Conservation (phyloP, 2,113 vertebrate species). For the Anseranas semipalmata region DNA sequence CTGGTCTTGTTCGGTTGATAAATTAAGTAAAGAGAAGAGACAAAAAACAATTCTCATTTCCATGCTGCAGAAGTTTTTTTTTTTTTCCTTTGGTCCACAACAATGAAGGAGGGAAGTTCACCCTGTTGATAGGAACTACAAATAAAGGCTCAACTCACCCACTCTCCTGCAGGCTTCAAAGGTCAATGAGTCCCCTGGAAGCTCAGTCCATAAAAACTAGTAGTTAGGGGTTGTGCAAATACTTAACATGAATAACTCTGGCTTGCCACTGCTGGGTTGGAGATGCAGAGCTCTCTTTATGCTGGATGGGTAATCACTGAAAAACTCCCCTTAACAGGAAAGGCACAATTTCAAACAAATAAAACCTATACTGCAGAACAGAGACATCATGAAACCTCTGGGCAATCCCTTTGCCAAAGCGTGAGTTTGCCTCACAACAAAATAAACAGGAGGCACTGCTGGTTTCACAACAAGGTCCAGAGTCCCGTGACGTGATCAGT, state of each 20-base stretch:
- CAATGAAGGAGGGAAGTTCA: neutral
- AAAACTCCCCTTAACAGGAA: neutral
- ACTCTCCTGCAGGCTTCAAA: neutral
- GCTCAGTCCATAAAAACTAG: neutral
- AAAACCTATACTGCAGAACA: neutral
- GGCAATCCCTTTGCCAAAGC: neutral
- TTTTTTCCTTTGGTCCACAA: neutral
- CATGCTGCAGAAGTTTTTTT: neutral
- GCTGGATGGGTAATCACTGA: neutral
- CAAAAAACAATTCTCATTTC: neutral
- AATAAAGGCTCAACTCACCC: neutral
- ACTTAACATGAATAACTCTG: neutral
- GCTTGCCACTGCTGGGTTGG: neutral
- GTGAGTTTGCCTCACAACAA: neutral
- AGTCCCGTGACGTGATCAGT: neutral
- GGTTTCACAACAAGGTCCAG: neutral
- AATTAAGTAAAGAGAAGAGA: neutral
- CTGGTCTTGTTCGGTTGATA: neutral
- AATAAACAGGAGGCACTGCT: neutral
- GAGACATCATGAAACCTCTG: neutral
- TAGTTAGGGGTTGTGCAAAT: neutral
- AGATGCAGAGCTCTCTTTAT: neutral
- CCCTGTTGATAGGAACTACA: neutral
- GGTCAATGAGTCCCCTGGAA: neutral
- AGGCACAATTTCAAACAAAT: neutral